These are phyloP conservation scores for Scrobipalpa costella DNA, from an alignment of 2,888 invertebrate species.

Conservation along the genomic window DNA sequence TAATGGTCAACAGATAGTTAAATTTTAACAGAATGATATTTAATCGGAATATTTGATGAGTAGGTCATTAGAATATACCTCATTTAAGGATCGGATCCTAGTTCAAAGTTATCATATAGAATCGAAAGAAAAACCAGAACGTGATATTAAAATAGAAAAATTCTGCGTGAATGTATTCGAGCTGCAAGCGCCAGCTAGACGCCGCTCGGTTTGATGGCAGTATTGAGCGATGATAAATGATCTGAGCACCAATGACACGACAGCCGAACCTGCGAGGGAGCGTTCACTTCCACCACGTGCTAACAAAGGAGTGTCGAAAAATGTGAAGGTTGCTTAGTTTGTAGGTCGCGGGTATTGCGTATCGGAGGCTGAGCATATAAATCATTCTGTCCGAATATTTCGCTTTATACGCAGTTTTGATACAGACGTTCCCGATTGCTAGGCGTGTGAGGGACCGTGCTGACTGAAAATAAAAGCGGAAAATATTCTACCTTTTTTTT, in stretches of 20 bases:
- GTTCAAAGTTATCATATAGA: not conserved
- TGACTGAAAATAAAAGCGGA: constrained; percentile 28
- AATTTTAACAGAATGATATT: too few relatives aligned
- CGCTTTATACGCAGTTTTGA: constrained; percentile 58
- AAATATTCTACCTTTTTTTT: not conserved
- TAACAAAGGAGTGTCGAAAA: constrained; percentile 77
- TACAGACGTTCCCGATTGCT: constrained; percentile 40
- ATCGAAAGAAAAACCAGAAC: constrained; percentile 1
- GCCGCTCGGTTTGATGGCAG: constrained; percentile 67
- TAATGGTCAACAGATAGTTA: too few relatives aligned
- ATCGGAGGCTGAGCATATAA: constrained; percentile 73
- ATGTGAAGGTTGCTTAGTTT: constrained; percentile 78
- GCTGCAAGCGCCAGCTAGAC: constrained; percentile 72
- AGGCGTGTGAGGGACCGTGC: constrained; percentile 28
- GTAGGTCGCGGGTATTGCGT: constrained; percentile 70
- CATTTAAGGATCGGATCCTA: too few relatives aligned
- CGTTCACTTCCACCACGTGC: constrained; percentile 65
- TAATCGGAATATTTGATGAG: too few relatives aligned
- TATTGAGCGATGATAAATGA: constrained; percentile 79
- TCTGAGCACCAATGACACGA: constrained; percentile 69
- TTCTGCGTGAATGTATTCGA: constrained; percentile 27
- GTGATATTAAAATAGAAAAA: constrained; percentile 8
- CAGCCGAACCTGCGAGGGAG: constrained; percentile 71
- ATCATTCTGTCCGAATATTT: constrained; percentile 74
- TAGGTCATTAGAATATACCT: too few relatives aligned